Base-by-base conservation (phyloP, 2,113 vertebrate genomes). In the Girardinichthys multiradiatus region DNA sequence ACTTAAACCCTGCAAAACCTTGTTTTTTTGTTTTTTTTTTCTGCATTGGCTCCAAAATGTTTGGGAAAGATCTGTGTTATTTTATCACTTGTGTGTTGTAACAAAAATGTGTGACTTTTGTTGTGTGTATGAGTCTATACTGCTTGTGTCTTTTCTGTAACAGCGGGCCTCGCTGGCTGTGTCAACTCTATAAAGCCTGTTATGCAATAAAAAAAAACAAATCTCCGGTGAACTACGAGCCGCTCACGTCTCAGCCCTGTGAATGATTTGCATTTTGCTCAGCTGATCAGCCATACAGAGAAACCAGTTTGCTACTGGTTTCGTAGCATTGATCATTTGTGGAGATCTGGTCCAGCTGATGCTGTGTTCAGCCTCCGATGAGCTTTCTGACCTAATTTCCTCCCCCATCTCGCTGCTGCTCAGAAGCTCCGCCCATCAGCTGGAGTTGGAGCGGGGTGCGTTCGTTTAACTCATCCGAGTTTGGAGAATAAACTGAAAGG, bases 181-280 rank as follows among this genome's bases (percentile, higher is more conserved):
- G 77, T 89, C 77, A 83, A 74, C 74, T 84, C 75, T 70, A 68
- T 86, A 75, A 89, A 89, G 85, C 77, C 72, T 88, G 77, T 93
- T 92, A 88, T 77, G 89, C 90, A 93, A 93, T 92, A 92, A 93
- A 93, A 92, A 82, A 2, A 82, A 2, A 82, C 76, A 71, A 77
- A 45, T 87, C 85, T 89, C 71, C 66, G 72, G 86, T 77, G 71
- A 75, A 68, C 17, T 54, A 58, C 67, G 62, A 72, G 67, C 15
- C 13, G 54, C 68, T 62, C 68, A 9, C n/a, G 51, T 27, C 66
- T 82, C 13, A 11, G 68, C 66, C 68, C 57, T 77, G 21, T 12
- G 57, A 12, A 33, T 42, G 13, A 30, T 8, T 6, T 73, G 39
- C 24, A 13, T 26, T 61, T 45, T 28, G 66, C n/a, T n/a, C 42